Base-by-base conservation (phyloP, 2,888 invertebrate species). In the Cyrtodaria siliqua region DNA sequence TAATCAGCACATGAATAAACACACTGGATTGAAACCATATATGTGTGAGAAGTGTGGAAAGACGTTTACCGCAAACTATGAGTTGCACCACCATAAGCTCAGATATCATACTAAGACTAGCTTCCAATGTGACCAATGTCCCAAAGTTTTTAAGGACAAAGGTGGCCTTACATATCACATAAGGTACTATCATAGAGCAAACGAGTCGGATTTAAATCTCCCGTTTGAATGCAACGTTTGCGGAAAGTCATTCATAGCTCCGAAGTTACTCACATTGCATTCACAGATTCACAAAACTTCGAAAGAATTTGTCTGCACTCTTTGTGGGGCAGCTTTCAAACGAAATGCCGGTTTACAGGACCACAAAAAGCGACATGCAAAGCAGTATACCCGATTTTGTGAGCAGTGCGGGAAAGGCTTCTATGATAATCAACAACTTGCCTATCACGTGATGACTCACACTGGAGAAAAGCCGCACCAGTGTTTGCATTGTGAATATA, bases 91-190 rank as follows among this genome's bases (percentile, higher is more conserved):
- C 9, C 44, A 44, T 16, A 6, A 16, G 6, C 4, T 18, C 16
- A 20, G 16, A 16, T 16, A 16, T 6, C 44, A 44, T 16, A 9
- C 44, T 9, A 44, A 44, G 44, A 16, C 4, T 4, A 20, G 6
- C 4, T 44, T 44, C n/a, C 44, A 44, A 44, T 44, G 44, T 44
- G 44, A 44, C n/a, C 4, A 44, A 44, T 44, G 44, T 44, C 44
- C 44, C 4, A 44, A 44, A 20, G 20, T 6, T 9, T 44, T 44
- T 20, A 44, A 44, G 16, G 4, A 44, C n/a, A 9, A 18, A 3
- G 16, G 16, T 16, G 44, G 44, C 16, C 20, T 44, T 16, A 9
- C 6, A 20, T 44, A 44, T 20, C 44, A 44, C 16, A 4, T 44
- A 20, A 44, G 16, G 16, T 16, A 44, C 20, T 44, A 44, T 16